A percentile compares a stretch with the other conserved stretches of the same genome.
Evolutionary conservation across 2,888 invertebrate genomes (phyloP).

Genomic region (Diadegma fenestrale): DNA sequence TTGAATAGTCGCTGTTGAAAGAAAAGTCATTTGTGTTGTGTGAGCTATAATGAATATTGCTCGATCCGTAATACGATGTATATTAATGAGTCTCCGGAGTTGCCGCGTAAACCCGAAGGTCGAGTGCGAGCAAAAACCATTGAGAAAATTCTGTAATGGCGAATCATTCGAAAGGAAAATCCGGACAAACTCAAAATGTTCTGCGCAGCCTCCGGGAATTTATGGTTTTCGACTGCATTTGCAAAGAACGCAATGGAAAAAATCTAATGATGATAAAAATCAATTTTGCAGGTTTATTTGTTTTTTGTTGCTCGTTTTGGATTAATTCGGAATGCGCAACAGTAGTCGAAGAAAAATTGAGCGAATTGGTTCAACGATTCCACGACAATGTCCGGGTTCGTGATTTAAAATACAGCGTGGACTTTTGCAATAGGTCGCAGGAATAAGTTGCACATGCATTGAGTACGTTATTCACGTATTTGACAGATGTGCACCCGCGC

Average conservation of each 20-base stretch:
- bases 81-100: constrained; percentile 42
- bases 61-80: constrained; percentile 50
- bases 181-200: not conserved
- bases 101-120: constrained; percentile 24
- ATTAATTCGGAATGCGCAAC: not conserved
- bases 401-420: not conserved
- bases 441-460: constrained; percentile 1
- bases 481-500: constrained; percentile 58
- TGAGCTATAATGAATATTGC: constrained; percentile 58
- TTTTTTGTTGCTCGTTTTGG: not conserved
- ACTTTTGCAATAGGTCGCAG: constrained; percentile 8
- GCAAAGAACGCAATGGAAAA: not conserved
- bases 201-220: no score
- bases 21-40: constrained; percentile 50
- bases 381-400: not conserved
- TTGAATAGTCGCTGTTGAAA: constrained; percentile 39
- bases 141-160: constrained; percentile 17
- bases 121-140: constrained; percentile 4
- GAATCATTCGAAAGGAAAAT: not conserved
- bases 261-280: no score
- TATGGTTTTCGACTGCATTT: no score
- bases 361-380: not conserved
- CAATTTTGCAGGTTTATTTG: not conserved
- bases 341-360: not conserved
- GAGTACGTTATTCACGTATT: constrained; percentile 36